Conservation (phyloP, 92 coral and sea anemone species). For the Epizoanthus rinbou region DNA sequence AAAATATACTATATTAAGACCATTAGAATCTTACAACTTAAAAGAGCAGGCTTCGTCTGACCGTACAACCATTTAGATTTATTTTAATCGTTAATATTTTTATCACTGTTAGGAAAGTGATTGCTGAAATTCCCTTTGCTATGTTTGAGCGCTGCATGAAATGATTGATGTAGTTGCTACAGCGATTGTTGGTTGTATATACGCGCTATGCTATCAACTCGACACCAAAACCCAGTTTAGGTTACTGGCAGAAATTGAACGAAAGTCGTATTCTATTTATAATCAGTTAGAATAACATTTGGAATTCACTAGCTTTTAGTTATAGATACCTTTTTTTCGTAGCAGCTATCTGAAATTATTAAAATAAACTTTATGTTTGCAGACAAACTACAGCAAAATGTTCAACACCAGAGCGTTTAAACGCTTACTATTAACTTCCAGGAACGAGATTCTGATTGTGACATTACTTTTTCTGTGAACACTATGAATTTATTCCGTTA, state of each 20-base stretch:
- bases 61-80: neutral
- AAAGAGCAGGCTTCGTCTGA: conserved; percentile 42
- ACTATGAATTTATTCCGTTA: too few species aligned
- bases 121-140: neutral
- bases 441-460: too few species aligned
- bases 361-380: too few species aligned
- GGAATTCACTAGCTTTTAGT: too few species aligned
- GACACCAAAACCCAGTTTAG: neutral
- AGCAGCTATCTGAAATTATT: too few species aligned
- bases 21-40: conserved; percentile 35
- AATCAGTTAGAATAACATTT: too few species aligned
- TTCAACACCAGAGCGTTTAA: too few species aligned
- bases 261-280: too few species aligned
- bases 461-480: too few species aligned
- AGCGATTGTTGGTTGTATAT: neutral
- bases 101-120: conserved; percentile 5
- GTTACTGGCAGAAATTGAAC: neutral
- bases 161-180: neutral
- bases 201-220: neutral
- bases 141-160: neutral
- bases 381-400: too few species aligned
- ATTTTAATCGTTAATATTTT: neutral
- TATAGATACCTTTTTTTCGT: too few species aligned
- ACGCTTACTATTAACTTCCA: too few species aligned
- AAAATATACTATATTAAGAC: conserved; percentile 40